Conservation (phyloP, 2,888 invertebrate species). For the Cremastinae sp. region DNA sequence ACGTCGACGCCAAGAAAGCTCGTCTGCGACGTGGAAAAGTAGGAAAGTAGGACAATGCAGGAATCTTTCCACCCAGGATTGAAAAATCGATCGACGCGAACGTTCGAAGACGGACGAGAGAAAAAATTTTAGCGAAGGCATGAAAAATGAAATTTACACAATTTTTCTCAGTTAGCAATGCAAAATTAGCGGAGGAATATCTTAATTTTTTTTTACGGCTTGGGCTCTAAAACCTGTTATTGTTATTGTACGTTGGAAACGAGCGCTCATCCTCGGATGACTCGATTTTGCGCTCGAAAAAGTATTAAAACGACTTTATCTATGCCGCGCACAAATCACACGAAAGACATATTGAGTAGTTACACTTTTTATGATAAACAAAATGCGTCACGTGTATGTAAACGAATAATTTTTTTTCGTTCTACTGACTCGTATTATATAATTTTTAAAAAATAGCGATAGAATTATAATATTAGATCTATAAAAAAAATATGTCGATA, state of each 20-base stretch:
- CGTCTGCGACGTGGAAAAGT: constrained; percentile 21
- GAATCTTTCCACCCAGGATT: constrained; percentile 52
- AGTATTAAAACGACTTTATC: constrained; percentile 37
- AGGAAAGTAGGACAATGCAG: constrained; percentile 69
- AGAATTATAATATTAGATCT: not conserved
- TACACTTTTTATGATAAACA: constrained; percentile 36
- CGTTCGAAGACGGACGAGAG: not conserved
- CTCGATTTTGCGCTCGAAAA: not conserved
- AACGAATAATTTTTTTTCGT: too few species aligned
- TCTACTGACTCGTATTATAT: too few species aligned
- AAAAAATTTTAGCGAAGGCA: constrained; percentile 16
- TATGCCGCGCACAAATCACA: constrained; percentile 14
- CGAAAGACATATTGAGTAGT: not conserved
- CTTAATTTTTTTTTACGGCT: too few species aligned
- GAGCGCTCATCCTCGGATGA: not conserved
- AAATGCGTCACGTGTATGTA: constrained; percentile 11
- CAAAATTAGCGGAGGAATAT: too few species aligned
- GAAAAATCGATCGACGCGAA: constrained; percentile 40
- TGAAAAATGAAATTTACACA: too few species aligned
- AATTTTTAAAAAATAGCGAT: not conserved
- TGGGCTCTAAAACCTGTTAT: too few species aligned
- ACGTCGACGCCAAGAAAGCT: constrained; percentile 10
- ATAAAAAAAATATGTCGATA: not conserved
- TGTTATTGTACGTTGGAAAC: too few species aligned
- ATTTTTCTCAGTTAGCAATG: too few species aligned